Conservation (phyloP, 2,113 vertebrate genomes). For the Phaethon lepturus region DNA sequence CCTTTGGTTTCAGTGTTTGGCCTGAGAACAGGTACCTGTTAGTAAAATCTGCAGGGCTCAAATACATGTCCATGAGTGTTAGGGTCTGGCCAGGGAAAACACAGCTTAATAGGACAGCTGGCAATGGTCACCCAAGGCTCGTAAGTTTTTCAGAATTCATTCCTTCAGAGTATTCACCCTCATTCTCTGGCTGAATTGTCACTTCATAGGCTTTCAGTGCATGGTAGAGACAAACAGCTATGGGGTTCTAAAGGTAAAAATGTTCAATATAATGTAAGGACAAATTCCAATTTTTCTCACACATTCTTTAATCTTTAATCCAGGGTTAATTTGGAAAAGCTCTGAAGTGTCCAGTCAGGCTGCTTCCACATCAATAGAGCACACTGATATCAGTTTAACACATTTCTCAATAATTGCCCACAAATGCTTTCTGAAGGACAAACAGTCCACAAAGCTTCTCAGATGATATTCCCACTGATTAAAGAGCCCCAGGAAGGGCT, state of each 20-base stretch:
- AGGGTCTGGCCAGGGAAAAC: not conserved
- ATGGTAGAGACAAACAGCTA: not conserved
- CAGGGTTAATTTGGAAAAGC: not conserved
- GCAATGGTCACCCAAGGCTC: not conserved
- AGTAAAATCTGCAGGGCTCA: not conserved
- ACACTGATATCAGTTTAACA: conserved; percentile 4
- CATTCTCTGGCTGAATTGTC: not conserved
- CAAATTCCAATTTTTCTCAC: not conserved
- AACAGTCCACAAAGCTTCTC: conserved; percentile 1
- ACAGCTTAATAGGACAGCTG: not conserved
- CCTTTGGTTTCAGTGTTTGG: not conserved
- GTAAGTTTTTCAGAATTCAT: not conserved
- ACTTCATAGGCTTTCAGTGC: not conserved
- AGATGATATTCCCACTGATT: not conserved
- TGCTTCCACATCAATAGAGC: not conserved
- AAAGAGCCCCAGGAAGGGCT: not conserved
- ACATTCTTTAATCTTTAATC: not conserved
- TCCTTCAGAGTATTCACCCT: conserved; percentile 4
- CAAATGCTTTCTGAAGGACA: conserved; percentile 26
- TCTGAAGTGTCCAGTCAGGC: not conserved
- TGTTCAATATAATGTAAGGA: not conserved
- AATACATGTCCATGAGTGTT: accelerated
- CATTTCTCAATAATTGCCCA: conserved; percentile 15
- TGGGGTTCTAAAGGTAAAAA: not conserved
- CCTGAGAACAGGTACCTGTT: not conserved